A percentile compares a stretch with the other conserved stretches of the same genome.
phyloP scores from a whole-genome alignment of 2,888 invertebrate species.

The Orchestes rusci region DNA sequence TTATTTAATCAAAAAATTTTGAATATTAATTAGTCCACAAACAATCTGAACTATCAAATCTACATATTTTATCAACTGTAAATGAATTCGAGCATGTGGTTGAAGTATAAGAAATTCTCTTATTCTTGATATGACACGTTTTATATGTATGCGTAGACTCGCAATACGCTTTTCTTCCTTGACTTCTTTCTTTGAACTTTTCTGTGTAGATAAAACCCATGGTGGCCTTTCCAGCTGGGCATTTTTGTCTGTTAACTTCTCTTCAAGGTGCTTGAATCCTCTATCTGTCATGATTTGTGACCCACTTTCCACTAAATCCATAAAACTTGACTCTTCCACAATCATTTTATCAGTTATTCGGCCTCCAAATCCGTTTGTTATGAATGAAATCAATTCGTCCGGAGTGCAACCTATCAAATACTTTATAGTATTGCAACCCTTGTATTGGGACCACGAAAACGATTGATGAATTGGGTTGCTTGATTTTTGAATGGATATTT shows the following conservation, averaged over 20 bases:
- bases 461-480: neutral
- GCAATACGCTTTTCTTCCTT: constrained; percentile 26
- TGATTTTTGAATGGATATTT: constrained; percentile 12
- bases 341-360: constrained; percentile 22
- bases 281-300: constrained; percentile 10
- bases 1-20: constrained; percentile 3
- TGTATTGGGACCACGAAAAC: constrained; percentile 1
- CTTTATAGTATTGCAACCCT: neutral
- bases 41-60: constrained; percentile 20
- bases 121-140: constrained; percentile 27
- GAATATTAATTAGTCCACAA: constrained; percentile 2
- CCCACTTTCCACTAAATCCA: constrained; percentile 18
- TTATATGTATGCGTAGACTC: constrained; percentile 29
- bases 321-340: constrained; percentile 25
- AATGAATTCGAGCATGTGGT: constrained; percentile 24
- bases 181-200: constrained; percentile 22
- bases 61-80: constrained; percentile 16
- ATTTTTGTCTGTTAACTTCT: constrained; percentile 6
- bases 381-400: constrained; percentile 9
- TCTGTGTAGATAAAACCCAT: constrained; percentile 13
- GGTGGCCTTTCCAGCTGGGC: constrained; percentile 15
- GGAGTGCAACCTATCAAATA: constrained; percentile 5
- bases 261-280: constrained; percentile 13
- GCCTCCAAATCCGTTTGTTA: constrained; percentile 25
- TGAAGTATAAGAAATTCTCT: constrained; percentile 24